Evolutionary conservation across 2,888 invertebrate species (phyloP).

Genomic region (Zele albiditarsus): DNA sequence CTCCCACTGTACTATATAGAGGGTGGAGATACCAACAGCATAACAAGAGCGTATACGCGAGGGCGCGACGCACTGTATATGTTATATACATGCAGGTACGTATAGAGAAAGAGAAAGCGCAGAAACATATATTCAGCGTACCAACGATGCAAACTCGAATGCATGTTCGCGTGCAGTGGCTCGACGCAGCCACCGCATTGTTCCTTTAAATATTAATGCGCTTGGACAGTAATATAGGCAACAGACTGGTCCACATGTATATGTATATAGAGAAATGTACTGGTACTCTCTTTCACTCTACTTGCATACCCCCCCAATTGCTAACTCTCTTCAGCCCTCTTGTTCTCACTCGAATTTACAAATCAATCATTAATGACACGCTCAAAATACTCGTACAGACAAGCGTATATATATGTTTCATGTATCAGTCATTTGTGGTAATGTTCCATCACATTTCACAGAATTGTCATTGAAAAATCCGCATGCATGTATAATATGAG

Average conservation of each 20-base stretch:
- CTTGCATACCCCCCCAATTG: no score
- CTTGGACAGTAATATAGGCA: constrained; percentile 49
- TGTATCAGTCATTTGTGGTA: neutral
- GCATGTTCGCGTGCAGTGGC: constrained; percentile 9
- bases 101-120: constrained; percentile 19
- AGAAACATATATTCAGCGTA: constrained; percentile 19
- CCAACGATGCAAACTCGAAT: constrained; percentile 23
- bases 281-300: no score
- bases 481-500: no score
- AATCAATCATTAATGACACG: constrained; percentile 51
- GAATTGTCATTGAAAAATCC: no score
- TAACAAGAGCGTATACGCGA: neutral
- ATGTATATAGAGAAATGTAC: no score
- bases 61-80: constrained; percentile 10
- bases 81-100: constrained; percentile 11
- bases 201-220: constrained; percentile 53
- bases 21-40: constrained; percentile 16
- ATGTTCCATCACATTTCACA: neutral
- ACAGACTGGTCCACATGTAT: constrained; percentile 40
- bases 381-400: constrained; percentile 49
- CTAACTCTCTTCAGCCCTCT: no score
- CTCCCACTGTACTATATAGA: neutral
- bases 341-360: constrained; percentile 42
- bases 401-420: constrained; percentile 19
- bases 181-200: constrained; percentile 28